Evolutionary conservation across 2,888 invertebrate genomes (phyloP).

Genomic region (Eledona agricola): DNA sequence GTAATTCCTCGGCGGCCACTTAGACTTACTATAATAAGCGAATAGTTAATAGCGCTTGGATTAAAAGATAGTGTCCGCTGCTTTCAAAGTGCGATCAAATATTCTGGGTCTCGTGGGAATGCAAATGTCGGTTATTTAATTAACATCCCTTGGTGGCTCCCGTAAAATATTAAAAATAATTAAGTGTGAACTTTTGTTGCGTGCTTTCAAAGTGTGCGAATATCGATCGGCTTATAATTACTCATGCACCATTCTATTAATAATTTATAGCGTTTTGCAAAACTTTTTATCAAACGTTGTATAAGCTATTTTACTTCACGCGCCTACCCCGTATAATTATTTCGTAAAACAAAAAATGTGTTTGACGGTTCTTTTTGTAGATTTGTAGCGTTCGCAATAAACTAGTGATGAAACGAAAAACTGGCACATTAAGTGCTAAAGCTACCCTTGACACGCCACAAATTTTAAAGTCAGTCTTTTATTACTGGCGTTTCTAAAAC

Average conservation of each 20-base stretch:
- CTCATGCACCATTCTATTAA: slow-evolving; percentile 21
- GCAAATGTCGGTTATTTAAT: slow-evolving; percentile 7
- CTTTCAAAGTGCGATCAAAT: too few species aligned
- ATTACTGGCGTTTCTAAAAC: slow-evolving; percentile 18
- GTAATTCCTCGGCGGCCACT: slow-evolving; percentile 23
- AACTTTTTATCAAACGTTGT: slow-evolving; percentile 24
- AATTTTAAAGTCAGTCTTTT: slow-evolving; percentile 17
- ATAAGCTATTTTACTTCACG: too few species aligned
- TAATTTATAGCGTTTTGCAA: slow-evolving; percentile 21
- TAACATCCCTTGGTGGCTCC: slow-evolving; percentile 6
- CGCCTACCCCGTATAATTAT: too few species aligned
- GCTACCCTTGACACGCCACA: slow-evolving; percentile 4
- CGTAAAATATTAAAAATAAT: slow-evolving; percentile 18
- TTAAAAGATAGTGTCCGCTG: too few species aligned
- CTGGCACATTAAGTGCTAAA: slow-evolving; percentile 12
- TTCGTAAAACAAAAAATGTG: not conserved
- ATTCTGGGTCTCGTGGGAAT: too few species aligned
- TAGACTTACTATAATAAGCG: slow-evolving; percentile 16
- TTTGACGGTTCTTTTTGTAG: too few species aligned
- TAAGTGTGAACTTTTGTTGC: slow-evolving; percentile 27
- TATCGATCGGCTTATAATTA: slow-evolving; percentile 26
- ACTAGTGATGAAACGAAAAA: slow-evolving; percentile 19
- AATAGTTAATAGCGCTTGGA: slow-evolving; percentile 12
- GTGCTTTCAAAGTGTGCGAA: slow-evolving; percentile 7
- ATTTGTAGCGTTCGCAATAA: too few species aligned